Base-by-base conservation (phyloP, 2,113 vertebrate genomes). In the Sporophila hypoxantha region DNA sequence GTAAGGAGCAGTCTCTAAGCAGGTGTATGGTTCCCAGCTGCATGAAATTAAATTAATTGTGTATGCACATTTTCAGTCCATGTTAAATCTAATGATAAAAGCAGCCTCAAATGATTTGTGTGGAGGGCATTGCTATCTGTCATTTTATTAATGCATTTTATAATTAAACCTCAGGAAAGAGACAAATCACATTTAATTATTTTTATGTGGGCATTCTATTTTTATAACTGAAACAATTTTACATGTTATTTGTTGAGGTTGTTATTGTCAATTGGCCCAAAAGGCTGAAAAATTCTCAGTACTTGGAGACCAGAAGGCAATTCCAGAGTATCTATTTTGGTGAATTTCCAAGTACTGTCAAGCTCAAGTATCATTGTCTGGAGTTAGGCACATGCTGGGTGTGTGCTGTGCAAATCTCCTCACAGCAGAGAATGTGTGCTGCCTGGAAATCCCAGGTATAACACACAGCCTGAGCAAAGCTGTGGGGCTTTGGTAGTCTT, bases 111-210 rank as follows among this genome's bases (percentile, higher is more conserved):
- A 88, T 83, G 55, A 94, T 81, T 94, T 85, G 59, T 88, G 55
- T 79, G 76, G 56, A 78, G 91, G 94, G 50, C 75, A 94, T 47
- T 62, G 23, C 71, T 93, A 56, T 85, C 83, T 94, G 55, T 49
- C 47, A 87, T 80, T 91, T 91, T 86, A 90, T 88, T 93, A 92
- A 93, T 94, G 87, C 21, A 83, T 91, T 95, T 94, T 91, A 84
- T 95, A 95, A 96, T 96, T 94, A 94, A 91, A 88, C 27, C 68
- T 92, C 82, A 66, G 87, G 77, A 93, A 95, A 83, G 79, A 86
- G 57, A 90, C 82, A 89, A 94, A 94, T 94, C 83, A 82, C 53
- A 49, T 41, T 82, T 82, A 83, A 83, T 89, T 89, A 32, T 42
- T 93, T 76, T 84, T 86, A 75, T 62, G 76, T 26, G 11, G 49